Percentiles rank a stretch among this genome's conserved stretches.
These are phyloP conservation scores for Macropus fuliginosus DNA, from an alignment of 2,797 vertebrate genomes.

Conservation along the genomic window DNA sequence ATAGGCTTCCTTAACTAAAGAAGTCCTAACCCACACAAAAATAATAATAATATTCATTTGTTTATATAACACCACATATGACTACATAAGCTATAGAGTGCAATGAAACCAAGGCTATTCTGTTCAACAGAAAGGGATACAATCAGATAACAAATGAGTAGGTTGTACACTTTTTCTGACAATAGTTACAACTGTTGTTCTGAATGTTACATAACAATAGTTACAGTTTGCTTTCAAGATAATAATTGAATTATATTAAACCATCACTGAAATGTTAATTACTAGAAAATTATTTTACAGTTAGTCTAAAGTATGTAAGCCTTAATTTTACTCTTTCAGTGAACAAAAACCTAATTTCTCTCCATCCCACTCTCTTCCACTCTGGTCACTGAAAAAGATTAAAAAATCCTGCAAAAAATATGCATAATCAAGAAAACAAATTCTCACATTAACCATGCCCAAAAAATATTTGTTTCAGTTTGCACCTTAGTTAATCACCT, in stretches of 20 bases:
- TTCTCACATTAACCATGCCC: neutral
- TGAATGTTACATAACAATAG: too few species aligned
- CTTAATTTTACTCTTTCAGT: neutral
- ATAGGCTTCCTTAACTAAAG: neutral
- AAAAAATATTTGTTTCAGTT: neutral
- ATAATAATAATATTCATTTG: neutral
- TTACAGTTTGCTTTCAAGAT: neutral
- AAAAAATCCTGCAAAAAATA: neutral
- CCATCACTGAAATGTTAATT: neutral
- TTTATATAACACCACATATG: neutral
- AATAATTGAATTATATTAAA: neutral
- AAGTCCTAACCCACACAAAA: neutral
- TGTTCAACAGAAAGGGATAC: neutral
- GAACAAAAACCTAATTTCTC: neutral
- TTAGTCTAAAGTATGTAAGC: neutral
- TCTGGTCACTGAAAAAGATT: neutral
- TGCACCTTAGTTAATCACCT: neutral
- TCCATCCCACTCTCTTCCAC: neutral
- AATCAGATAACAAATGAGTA: neutral
- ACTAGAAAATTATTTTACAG: neutral
- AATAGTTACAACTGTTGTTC: too few species aligned
- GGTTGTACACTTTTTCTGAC: neutral
- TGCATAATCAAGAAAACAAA: neutral
- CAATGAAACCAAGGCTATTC: neutral
- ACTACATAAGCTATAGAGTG: neutral